A percentile compares a stretch with the other conserved stretches of the same genome.
phyloP scores from a whole-genome alignment of 2,113 vertebrate species.

The Hepsetus odoe region DNA sequence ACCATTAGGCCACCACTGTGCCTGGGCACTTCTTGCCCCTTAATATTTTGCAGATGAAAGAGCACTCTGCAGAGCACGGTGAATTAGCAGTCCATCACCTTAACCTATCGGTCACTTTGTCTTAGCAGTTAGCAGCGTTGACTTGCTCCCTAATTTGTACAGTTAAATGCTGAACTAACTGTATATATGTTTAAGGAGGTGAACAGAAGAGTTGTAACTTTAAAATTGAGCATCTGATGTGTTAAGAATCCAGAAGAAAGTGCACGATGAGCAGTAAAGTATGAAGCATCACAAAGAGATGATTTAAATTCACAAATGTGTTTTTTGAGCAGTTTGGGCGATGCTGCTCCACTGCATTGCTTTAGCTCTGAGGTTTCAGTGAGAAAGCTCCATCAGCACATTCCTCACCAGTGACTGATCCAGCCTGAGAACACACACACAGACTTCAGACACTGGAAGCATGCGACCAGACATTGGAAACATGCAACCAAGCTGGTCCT shows the following conservation, averaged over 20 bases:
- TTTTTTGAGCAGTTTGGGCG: constrained; percentile 13
- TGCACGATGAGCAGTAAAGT: background rate
- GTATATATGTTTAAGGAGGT: background rate
- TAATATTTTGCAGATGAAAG: no score
- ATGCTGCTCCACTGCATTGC: background rate
- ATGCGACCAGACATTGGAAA: constrained; percentile 20
- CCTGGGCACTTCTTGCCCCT: no score
- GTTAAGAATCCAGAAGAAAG: no score
- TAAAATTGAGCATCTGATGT: no score
- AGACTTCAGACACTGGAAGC: constrained; percentile 9
- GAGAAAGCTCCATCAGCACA: constrained; percentile 1
- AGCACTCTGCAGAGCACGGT: no score
- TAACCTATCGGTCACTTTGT: no score
- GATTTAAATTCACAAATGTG: background rate
- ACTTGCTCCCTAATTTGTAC: no score
- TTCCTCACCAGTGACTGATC: constrained; percentile 44
- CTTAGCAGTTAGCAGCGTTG: no score
- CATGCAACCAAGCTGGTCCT: constrained; percentile 31
- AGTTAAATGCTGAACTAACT: background rate
- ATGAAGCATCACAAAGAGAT: background rate
- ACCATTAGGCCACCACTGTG: no score
- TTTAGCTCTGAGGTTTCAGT: background rate
- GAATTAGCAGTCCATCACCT: no score
- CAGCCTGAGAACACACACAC: background rate
- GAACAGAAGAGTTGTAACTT: background rate